These are phyloP conservation scores for Habropoda laboriosa DNA, from an alignment of 1,140 invertebrate species.

Conservation along the genomic window DNA sequence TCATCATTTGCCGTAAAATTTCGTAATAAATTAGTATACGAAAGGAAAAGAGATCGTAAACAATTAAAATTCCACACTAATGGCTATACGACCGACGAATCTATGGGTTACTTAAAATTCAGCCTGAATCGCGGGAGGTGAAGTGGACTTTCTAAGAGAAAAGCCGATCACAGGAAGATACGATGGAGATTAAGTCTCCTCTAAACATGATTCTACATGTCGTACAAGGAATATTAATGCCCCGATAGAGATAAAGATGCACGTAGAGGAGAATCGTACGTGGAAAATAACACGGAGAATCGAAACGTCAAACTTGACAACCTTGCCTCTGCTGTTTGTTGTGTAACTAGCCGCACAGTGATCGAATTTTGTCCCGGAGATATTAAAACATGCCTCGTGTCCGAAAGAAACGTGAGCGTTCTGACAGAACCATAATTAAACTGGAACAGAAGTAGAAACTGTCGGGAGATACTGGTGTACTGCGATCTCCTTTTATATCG, in stretches of 20 bases:
- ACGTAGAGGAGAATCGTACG: not conserved
- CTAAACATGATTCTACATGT: not conserved
- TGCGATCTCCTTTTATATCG: no score
- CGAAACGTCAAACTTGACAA: not conserved
- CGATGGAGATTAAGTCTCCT: not conserved
- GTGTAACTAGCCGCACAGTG: not conserved
- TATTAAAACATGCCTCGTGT: not conserved
- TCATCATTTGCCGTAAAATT: no score
- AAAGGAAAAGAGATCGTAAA: no score
- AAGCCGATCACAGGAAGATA: not conserved
- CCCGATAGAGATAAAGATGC: not conserved
- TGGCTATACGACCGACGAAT: not conserved
- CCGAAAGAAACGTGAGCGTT: not conserved
- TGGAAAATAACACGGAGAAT: constrained; percentile 13
- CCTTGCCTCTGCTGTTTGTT: not conserved
- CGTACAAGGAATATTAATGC: not conserved
- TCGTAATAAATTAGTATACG: no score
- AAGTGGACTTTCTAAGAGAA: constrained; percentile 7
- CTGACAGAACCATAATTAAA: not conserved
- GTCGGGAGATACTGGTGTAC: no score
- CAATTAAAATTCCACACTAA: no score
- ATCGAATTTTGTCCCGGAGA: not conserved
- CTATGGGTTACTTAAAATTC: not conserved
- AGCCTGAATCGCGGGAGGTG: not conserved
- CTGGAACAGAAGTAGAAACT: no score